These are phyloP conservation scores for Dryobates pubescens DNA, from an alignment of 2,797 vertebrate genomes.

Conservation along the genomic window DNA sequence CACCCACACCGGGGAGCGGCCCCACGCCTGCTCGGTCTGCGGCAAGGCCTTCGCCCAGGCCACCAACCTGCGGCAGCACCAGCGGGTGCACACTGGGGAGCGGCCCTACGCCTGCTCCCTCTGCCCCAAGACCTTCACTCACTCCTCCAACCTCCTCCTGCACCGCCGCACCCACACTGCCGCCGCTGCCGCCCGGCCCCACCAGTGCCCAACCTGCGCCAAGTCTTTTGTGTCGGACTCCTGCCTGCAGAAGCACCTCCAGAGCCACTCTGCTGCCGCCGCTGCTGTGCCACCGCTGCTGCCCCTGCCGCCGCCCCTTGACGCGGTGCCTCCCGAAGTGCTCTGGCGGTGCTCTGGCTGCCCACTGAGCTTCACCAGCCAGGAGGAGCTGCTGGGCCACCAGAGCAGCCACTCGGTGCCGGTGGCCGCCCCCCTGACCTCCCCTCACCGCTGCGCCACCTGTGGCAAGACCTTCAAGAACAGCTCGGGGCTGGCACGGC, in stretches of 20 bases:
- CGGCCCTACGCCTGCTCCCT: slow-evolving; percentile 89
- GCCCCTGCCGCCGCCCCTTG: rapidly evolving
- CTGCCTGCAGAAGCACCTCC: slow-evolving; percentile 68
- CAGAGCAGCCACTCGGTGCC: slow-evolving; percentile 78
- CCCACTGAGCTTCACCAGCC: slow-evolving; percentile 85
- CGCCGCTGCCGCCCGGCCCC: neutral
- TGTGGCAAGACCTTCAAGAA: slow-evolving; percentile 92
- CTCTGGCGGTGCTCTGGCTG: slow-evolving; percentile 88
- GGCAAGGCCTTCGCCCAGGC: slow-evolving; percentile 93
- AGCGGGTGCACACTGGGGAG: slow-evolving; percentile 92
- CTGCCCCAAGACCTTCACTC: slow-evolving; percentile 91
- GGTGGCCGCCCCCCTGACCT: neutral
- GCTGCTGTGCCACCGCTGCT: neutral
- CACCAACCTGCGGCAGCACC: slow-evolving; percentile 91
- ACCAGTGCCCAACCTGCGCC: slow-evolving; percentile 26
- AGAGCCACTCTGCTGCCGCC: neutral
- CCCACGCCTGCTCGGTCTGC: slow-evolving; percentile 87
- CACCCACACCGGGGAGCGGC: slow-evolving; percentile 90
- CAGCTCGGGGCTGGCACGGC: slow-evolving; percentile 86
- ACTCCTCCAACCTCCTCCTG: slow-evolving; percentile 90
- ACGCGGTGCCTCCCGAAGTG: slow-evolving; percentile 24
- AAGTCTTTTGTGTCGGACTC: slow-evolving; percentile 59
- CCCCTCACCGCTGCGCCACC: slow-evolving; percentile 38
- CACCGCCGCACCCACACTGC: slow-evolving; percentile 76
- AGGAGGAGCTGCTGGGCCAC: slow-evolving; percentile 86